These are phyloP conservation scores for Vulpes vulpes DNA, from an alignment of 2,113 vertebrate species.

Conservation along the genomic window DNA sequence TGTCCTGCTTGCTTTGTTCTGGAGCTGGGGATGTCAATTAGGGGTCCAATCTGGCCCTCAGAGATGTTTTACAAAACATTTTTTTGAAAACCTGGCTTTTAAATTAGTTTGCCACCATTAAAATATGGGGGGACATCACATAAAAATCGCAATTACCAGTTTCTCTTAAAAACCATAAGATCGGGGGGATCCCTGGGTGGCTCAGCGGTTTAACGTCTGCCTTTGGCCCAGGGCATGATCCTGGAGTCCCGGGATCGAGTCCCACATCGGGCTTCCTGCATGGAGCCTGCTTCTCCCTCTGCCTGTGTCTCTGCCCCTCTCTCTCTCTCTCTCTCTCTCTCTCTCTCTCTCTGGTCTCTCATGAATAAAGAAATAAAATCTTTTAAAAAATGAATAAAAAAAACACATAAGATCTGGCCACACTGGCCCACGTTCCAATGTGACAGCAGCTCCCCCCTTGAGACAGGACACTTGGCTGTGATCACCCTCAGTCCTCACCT, in stretches of 20 bases:
- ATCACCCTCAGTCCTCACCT: not conserved
- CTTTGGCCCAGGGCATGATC: too few relatives aligned
- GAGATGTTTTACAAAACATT: not conserved
- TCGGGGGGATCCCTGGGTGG: not conserved
- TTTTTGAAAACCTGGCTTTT: constrained; percentile 27
- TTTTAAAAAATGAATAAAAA: too few relatives aligned
- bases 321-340: too few relatives aligned
- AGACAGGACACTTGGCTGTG: not conserved
- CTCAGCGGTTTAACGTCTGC: too few relatives aligned
- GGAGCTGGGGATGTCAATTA: not conserved
- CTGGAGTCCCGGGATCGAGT: too few relatives aligned
- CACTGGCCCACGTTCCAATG: accelerated
- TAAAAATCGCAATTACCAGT: not conserved
- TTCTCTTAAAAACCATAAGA: not conserved
- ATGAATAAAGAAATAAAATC: too few relatives aligned
- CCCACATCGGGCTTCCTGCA: too few relatives aligned
- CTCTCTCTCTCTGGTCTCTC: too few relatives aligned
- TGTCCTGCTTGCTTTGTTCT: constrained; percentile 78
- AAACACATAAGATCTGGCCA: not conserved
- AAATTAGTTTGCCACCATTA: not conserved
- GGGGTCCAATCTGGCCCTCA: not conserved
- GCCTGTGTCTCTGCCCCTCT: too few relatives aligned
- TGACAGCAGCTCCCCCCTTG: not conserved
- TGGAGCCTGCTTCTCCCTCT: too few relatives aligned
- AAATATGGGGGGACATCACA: not conserved